Base-by-base conservation (phyloP, 2,888 invertebrate species). In the Mimumesa dahlbomi region DNA sequence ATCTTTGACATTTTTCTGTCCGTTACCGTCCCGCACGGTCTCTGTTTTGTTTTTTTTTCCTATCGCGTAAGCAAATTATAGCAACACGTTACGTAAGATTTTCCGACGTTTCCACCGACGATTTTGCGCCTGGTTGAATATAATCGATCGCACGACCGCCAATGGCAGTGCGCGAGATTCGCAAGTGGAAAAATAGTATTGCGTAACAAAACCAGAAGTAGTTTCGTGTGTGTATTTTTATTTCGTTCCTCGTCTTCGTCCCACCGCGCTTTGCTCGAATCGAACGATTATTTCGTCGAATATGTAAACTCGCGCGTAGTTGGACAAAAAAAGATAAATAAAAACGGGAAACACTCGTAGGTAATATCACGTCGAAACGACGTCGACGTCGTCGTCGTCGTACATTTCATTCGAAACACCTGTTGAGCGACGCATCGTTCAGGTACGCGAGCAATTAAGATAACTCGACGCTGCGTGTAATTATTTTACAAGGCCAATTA, bases 1-100 rank as follows among this genome's bases (percentile, higher is more conserved):
- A 66, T 49, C 45, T 61, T 56, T 66, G 36, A 54, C 49, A 53
- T 50, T 46, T 13, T 16, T 34, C 21, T 14, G 21, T n/a, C 5
- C 19, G 22, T 50, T 22, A 50, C n/a, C 21, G 21, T 21, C 21
- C 5, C 38, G n/a, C 13, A 21, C 48, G 13, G 13, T 21, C 13
- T 19, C n/a, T n/a, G n/a, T n/a, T n/a, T n/a, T n/a, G n/a, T n/a
- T n/a, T n/a, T n/a, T n/a, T n/a, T n/a, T n/a, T n/a, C n/a, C n/a
- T 21, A 21, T 18, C 31, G 11, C 38, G n/a, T 6, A 11, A 19
- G 36, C 21, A 21, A 21, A 38, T 16, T 16, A 13, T 21, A 6
- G 5, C 19, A 22, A 11, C 25, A 11, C 16, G 18, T 66, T 53
- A 21, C 49, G 16, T 14, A 46, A 52, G 6, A 4, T 45, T 14